phyloP scores from a whole-genome alignment of 2,797 vertebrate species.

The Muscicapa striata region DNA sequence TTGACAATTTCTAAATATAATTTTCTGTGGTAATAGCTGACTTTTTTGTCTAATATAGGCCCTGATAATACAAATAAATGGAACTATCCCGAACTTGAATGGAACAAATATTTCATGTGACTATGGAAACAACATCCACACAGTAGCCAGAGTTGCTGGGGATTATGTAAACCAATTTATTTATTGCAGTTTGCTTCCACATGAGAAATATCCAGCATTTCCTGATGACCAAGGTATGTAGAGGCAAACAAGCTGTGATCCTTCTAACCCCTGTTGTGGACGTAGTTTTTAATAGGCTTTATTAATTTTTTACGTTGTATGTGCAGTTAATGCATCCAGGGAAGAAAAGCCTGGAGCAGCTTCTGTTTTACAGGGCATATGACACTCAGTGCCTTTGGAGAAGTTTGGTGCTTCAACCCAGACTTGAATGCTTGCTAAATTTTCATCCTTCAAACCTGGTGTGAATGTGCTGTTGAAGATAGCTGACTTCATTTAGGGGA shows the following conservation, averaged over 20 bases:
- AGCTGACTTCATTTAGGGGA: constrained; percentile 3
- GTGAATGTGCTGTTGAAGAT: constrained; percentile 11
- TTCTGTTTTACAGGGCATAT: not conserved
- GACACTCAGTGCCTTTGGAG: not conserved
- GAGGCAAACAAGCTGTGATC: not conserved
- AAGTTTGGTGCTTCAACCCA: not conserved
- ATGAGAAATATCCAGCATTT: constrained; percentile 79
- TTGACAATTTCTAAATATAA: not conserved
- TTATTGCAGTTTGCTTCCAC: constrained; percentile 88
- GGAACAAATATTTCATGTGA: constrained; percentile 89
- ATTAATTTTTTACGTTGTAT: not conserved
- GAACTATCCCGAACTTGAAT: constrained; percentile 89
- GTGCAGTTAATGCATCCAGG: not conserved
- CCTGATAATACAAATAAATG: constrained; percentile 92
- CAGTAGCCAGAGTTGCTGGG: constrained; percentile 82
- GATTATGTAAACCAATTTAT: constrained; percentile 85
- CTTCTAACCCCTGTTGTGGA: not conserved
- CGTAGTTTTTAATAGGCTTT: not conserved
- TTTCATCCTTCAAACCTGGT: not conserved
- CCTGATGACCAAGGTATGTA: constrained; percentile 80
- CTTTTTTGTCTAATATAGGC: constrained; percentile 62
- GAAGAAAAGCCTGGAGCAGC: not conserved
- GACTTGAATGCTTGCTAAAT: not conserved
- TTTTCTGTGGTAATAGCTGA: not conserved
- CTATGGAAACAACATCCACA: constrained; percentile 83